Evolutionary conservation across 2,797 vertebrate species (phyloP).

Genomic region (Echeneis naucrates): DNA sequence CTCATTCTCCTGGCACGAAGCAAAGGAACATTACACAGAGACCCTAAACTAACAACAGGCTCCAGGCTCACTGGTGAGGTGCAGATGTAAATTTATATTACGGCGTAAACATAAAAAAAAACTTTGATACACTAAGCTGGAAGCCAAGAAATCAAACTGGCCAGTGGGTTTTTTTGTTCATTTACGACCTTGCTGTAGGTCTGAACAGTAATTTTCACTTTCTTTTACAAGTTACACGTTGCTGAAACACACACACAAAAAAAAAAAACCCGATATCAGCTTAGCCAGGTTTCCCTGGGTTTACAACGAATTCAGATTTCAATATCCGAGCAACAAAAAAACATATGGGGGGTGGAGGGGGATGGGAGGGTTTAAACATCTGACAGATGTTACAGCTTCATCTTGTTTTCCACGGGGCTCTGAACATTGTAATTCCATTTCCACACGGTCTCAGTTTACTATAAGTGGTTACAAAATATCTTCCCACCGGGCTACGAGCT

Average conservation of each 20-base stretch:
- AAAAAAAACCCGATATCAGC: neutral
- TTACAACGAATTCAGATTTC: neutral
- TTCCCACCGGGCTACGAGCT: slow-evolving; percentile 20
- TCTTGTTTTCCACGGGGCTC: slow-evolving; percentile 28
- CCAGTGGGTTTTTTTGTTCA: neutral
- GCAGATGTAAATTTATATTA: neutral
- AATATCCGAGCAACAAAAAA: slow-evolving; percentile 14
- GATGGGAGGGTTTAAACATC: slow-evolving; percentile 4
- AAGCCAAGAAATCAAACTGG: neutral
- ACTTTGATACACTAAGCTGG: neutral
- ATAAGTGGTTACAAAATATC: slow-evolving; percentile 26
- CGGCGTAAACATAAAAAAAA: neutral
- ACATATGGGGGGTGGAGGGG: too few relatives aligned
- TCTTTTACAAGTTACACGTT: neutral
- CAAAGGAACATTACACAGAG: neutral
- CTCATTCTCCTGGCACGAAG: neutral
- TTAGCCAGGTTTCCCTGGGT: neutral
- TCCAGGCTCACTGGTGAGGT: slow-evolving; percentile 10
- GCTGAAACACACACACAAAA: neutral
- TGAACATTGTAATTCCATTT: slow-evolving; percentile 45
- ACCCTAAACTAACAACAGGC: slow-evolving; percentile 2
- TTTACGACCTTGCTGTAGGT: neutral
- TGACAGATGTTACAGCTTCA: slow-evolving; percentile 37
- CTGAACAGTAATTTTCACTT: neutral
- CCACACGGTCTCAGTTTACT: slow-evolving; percentile 51